phyloP scores from a whole-genome alignment of 35 echinoderm and acorn worm genomes.

The Heliocidaris erythrogramma region DNA sequence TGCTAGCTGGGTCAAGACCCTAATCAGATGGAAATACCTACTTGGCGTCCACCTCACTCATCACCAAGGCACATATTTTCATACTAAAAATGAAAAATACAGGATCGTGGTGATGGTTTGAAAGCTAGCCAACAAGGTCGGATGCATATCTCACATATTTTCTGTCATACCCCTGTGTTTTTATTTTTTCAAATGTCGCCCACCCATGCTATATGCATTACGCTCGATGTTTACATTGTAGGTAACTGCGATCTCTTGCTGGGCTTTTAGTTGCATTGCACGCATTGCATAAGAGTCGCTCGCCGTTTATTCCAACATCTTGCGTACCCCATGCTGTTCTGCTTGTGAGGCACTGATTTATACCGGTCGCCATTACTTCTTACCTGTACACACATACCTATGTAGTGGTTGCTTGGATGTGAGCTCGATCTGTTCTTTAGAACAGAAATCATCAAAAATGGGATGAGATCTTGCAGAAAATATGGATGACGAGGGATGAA shows the following conservation, averaged over 20 bases:
- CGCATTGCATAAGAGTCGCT: background rate
- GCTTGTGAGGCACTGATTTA: background rate
- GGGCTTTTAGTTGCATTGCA: background rate
- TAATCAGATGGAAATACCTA: background rate
- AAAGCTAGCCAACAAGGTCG: background rate
- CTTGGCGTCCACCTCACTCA: background rate
- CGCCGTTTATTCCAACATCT: background rate
- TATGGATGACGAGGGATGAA: background rate
- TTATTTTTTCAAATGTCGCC: slow-evolving; percentile 10
- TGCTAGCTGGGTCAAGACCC: background rate
- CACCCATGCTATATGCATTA: slow-evolving; percentile 9
- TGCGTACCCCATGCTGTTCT: background rate
- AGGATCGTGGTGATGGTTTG: background rate
- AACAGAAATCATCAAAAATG: background rate
- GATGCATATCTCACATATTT: slow-evolving; percentile 4
- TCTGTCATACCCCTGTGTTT: background rate
- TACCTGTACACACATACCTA: background rate
- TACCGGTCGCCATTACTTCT: background rate
- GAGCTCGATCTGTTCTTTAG: background rate
- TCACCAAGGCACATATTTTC: background rate
- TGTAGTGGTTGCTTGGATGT: background rate
- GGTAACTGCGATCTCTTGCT: background rate
- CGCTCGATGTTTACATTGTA: background rate
- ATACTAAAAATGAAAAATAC: background rate
- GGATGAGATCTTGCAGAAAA: background rate